phyloP scores from a whole-genome alignment of 1,140 invertebrate species.

The Leptinotarsa texana region DNA sequence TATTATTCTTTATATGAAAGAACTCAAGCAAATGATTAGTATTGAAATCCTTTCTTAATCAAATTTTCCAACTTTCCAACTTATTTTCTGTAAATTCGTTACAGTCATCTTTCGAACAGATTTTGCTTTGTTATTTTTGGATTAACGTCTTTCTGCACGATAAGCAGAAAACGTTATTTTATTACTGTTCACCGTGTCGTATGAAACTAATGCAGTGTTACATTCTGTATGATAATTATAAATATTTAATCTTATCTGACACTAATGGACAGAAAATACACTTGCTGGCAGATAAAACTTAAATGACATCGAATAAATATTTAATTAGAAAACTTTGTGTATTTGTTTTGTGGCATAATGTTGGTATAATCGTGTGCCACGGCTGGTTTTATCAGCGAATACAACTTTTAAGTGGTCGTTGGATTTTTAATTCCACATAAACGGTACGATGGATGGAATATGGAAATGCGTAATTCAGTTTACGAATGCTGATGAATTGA shows the following conservation, averaged over 20 bases:
- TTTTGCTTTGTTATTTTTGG: background rate
- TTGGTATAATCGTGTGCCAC: background rate
- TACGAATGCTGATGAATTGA: too few species aligned
- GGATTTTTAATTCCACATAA: too few species aligned
- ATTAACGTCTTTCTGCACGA: background rate
- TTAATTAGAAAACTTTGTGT: background rate
- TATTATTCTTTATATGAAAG: too few species aligned
- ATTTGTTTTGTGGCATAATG: background rate
- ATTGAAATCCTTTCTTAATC: too few species aligned
- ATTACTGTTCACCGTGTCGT: background rate
- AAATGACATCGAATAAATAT: background rate
- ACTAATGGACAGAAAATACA: slow-evolving; percentile 9
- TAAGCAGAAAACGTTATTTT: background rate
- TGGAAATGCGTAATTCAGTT: too few species aligned
- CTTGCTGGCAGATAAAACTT: slow-evolving; percentile 6
- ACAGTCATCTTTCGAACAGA: too few species aligned
- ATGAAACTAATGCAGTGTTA: slow-evolving; percentile 1
- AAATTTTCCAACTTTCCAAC: too few species aligned
- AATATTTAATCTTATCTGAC: slow-evolving; percentile 18
- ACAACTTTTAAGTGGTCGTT: background rate
- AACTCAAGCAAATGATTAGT: too few species aligned
- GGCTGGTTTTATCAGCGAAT: background rate
- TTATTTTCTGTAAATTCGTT: too few species aligned
- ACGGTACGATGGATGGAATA: too few species aligned
- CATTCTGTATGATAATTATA: background rate